A percentile compares a stretch with the other conserved stretches of the same genome.
These are phyloP conservation scores for Neoitamus cyanurus DNA, from an alignment of 2,888 invertebrate genomes.

Conservation along the genomic window DNA sequence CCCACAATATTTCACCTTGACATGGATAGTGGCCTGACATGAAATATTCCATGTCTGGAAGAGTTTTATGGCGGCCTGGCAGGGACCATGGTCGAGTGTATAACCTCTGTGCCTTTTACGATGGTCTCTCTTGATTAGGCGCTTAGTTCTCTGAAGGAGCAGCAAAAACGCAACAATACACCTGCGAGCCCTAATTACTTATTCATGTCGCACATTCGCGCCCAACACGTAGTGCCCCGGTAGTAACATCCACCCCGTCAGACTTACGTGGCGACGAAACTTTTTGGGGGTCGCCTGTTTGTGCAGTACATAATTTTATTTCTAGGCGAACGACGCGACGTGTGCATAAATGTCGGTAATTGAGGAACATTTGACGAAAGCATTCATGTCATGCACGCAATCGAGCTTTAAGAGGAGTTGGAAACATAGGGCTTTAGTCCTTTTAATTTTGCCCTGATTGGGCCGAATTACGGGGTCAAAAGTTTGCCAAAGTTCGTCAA, in stretches of 20 bases:
- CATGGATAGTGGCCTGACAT: conserved; percentile 63
- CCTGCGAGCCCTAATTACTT: conserved; percentile 2
- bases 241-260: background rate
- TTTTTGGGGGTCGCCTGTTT: background rate
- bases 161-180: conserved; percentile 18
- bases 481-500: background rate
- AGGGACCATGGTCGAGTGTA: background rate
- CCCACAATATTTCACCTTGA: conserved; percentile 68
- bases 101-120: background rate
- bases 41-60: conserved; percentile 52
- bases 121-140: conserved; percentile 1
- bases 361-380: background rate
- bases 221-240: background rate
- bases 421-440: background rate
- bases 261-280: background rate
- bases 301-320: background rate
- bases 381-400: background rate
- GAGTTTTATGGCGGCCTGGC: conserved; percentile 16
- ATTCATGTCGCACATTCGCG: conserved; percentile 36
- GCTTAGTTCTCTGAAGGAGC: background rate
- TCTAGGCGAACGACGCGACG: background rate
- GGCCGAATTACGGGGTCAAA: background rate
- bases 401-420: background rate
- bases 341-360: conserved; percentile 1
- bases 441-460: background rate